A percentile compares a stretch with the other conserved stretches of the same genome.
Conservation (phyloP, 1,140 invertebrate genomes). For the Papilio aristodemus region DNA sequence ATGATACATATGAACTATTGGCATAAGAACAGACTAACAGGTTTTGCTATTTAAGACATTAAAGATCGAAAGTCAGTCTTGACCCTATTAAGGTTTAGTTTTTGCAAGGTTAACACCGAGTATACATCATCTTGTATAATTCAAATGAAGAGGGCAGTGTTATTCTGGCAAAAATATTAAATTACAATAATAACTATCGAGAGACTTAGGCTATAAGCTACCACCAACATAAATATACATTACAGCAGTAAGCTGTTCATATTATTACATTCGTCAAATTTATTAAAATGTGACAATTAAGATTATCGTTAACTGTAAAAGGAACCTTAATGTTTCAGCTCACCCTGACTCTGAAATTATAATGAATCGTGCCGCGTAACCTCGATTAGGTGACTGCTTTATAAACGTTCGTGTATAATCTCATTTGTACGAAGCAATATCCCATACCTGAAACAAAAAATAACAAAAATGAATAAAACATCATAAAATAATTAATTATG, state of each 20-base stretch:
- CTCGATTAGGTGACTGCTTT: constrained; percentile 43
- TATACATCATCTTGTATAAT: too few relatives aligned
- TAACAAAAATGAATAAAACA: neutral
- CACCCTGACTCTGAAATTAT: constrained; percentile 59
- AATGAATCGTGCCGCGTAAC: constrained; percentile 50
- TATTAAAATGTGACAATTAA: neutral
- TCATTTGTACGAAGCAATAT: neutral
- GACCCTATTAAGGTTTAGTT: too few relatives aligned
- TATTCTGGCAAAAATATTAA: too few relatives aligned
- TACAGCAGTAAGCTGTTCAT: too few relatives aligned
- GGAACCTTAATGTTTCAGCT: constrained; percentile 33
- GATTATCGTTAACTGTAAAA: constrained; percentile 12
- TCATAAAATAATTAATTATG: neutral
- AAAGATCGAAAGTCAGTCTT: too few relatives aligned
- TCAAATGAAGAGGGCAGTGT: too few relatives aligned
- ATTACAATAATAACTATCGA: too few relatives aligned
- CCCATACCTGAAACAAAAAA: constrained; percentile 14
- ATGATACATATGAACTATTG: neutral
- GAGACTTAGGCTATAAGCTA: too few relatives aligned
- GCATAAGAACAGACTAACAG: neutral
- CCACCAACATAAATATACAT: too few relatives aligned
- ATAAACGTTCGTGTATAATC: constrained; percentile 29
- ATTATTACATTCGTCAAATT: too few relatives aligned
- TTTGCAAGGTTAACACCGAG: too few relatives aligned
- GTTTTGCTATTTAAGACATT: too few relatives aligned